A percentile compares a stretch with the other conserved stretches of the same genome.
Conservation (phyloP, 2,113 vertebrate genomes). For the Aptenodytes forsteri region DNA sequence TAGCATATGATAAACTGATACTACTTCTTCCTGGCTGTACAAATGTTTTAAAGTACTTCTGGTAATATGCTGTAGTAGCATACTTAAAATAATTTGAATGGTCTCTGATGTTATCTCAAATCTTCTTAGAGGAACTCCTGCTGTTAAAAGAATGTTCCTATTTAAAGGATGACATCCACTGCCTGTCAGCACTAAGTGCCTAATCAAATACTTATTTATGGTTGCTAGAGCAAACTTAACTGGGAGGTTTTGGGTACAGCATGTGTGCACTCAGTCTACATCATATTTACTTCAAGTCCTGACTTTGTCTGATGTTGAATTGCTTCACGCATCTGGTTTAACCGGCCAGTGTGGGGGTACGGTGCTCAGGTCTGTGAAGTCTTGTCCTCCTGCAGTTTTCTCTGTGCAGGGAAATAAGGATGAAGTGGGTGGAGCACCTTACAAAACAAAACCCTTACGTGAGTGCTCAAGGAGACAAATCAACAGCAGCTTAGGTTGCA, state of each 20-base stretch:
- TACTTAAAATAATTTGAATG: background rate
- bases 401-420: background rate
- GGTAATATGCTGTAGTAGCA: background rate
- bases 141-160: background rate
- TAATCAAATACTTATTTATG: background rate
- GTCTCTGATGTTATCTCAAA: background rate
- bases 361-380: background rate
- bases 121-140: background rate
- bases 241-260: background rate
- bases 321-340: background rate
- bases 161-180: background rate
- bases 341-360: accelerated
- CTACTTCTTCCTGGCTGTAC: background rate
- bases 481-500: background rate
- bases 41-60: background rate
- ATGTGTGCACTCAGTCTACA: background rate
- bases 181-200: background rate
- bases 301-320: background rate
- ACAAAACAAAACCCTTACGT: background rate
- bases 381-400: background rate
- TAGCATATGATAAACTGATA: background rate
- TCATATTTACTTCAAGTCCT: background rate
- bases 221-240: background rate
- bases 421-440: background rate
- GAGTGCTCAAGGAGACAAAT: background rate